These are phyloP conservation scores for Pseudomyrmex cubaensis DNA, from an alignment of 1,140 invertebrate species.

Conservation along the genomic window DNA sequence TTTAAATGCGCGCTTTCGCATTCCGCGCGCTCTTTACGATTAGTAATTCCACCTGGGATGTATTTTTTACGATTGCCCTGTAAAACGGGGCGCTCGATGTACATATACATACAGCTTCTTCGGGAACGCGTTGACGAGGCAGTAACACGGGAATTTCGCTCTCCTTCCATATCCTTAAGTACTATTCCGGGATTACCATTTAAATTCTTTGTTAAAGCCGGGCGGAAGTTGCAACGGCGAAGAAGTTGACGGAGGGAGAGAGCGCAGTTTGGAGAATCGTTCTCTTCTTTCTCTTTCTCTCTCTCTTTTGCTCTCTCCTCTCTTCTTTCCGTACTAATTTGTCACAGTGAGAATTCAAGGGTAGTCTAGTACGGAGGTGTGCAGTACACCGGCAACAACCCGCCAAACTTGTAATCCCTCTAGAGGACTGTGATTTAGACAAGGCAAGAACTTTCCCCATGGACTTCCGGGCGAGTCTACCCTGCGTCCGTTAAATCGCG, in stretches of 20 bases:
- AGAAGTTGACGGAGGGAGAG: no score
- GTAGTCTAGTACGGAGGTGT: neutral
- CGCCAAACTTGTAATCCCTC: slow-evolving; percentile 79
- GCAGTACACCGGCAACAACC: slow-evolving; percentile 62
- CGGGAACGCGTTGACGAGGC: slow-evolving; percentile 9
- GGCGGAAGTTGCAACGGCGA: no score
- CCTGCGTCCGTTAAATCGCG: slow-evolving; percentile 8
- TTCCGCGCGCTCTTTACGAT: neutral
- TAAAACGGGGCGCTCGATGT: neutral
- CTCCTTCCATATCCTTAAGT: neutral
- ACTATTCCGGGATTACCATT: slow-evolving; percentile 56
- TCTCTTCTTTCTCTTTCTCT: neutral
- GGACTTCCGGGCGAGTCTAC: slow-evolving; percentile 69
- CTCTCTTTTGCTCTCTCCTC: neutral
- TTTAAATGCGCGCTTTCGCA: neutral
- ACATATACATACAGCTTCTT: neutral
- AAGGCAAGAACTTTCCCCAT: slow-evolving; percentile 76
- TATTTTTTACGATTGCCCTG: neutral
- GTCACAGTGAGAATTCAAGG: slow-evolving; percentile 70
- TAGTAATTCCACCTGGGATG: slow-evolving; percentile 10
- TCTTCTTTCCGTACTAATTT: slow-evolving; percentile 70
- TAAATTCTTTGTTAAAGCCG: slow-evolving; percentile 47
- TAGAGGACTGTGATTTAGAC: slow-evolving; percentile 79
- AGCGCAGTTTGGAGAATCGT: neutral
- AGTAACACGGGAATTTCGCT: slow-evolving; percentile 29